These are phyloP conservation scores for Bothrops jararaca DNA, from an alignment of 2,113 vertebrate species.

Conservation along the genomic window DNA sequence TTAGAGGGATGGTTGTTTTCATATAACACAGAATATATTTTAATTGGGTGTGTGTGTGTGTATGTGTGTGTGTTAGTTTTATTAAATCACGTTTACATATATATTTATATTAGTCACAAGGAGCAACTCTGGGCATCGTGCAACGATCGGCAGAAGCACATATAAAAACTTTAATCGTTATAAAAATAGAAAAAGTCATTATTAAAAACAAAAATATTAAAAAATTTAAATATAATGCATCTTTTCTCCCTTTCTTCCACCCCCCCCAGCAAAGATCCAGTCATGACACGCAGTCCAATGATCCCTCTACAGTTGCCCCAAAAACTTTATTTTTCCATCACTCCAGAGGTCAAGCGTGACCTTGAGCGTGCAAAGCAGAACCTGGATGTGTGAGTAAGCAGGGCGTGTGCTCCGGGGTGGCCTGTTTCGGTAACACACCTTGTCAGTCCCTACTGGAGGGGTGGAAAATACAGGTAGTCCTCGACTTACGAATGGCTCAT, in stretches of 20 bases:
- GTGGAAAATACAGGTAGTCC: background rate
- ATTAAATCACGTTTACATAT: too few relatives aligned
- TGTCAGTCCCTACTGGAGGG: background rate
- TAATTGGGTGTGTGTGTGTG: too few relatives aligned
- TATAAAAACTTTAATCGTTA: background rate
- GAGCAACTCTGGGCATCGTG: background rate
- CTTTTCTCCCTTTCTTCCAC: background rate
- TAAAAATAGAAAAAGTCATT: background rate
- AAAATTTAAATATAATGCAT: background rate
- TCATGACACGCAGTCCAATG: slow-evolving; percentile 70
- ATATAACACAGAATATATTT: background rate
- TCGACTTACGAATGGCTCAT: background rate
- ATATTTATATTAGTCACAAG: background rate
- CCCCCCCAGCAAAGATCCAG: slow-evolving; percentile 69
- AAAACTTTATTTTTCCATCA: slow-evolving; percentile 83
- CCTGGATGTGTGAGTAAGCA: slow-evolving; percentile 78
- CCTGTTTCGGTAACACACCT: background rate
- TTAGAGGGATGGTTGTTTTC: background rate
- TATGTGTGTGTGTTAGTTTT: too few relatives aligned
- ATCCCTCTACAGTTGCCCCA: slow-evolving; percentile 77
- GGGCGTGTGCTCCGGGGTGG: background rate
- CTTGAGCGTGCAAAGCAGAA: slow-evolving; percentile 83
- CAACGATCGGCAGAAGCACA: background rate
- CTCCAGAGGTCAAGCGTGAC: slow-evolving; percentile 78
- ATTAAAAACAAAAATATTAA: background rate